Percentiles rank a stretch among this genome's conserved stretches.
phyloP scores from a whole-genome alignment of 2,113 vertebrate genomes.

The Thalassarche chlororhynchos region DNA sequence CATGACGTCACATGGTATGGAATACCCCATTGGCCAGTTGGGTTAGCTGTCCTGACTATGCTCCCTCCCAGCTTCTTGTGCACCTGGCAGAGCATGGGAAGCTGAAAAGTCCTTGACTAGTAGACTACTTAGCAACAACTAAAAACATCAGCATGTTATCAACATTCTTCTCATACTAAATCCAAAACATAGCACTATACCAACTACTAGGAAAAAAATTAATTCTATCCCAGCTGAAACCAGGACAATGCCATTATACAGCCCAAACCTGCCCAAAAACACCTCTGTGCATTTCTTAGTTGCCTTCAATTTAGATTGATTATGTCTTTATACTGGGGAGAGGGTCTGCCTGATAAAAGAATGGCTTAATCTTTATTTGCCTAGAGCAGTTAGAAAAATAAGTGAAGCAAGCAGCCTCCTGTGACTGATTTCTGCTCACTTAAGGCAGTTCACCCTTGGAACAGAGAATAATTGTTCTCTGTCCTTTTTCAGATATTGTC shows the following conservation, averaged over 20 bases:
- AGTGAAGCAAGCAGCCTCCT: constrained; percentile 73
- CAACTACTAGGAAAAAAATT: too few relatives aligned
- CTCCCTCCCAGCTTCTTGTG: too few relatives aligned
- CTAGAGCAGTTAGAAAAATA: constrained; percentile 74
- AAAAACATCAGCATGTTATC: too few relatives aligned
- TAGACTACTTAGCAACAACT: too few relatives aligned
- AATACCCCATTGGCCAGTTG: too few relatives aligned
- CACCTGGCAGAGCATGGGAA: too few relatives aligned
- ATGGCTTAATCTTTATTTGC: constrained; percentile 76
- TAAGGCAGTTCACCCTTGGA: constrained; percentile 67
- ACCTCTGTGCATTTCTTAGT: constrained; percentile 3
- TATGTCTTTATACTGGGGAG: constrained; percentile 52
- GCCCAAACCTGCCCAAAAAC: neutral
- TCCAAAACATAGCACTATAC: too few relatives aligned
- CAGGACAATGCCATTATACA: neutral
- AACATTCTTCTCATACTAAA: too few relatives aligned
- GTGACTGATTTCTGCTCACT: constrained; percentile 72
- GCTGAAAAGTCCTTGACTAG: too few relatives aligned
- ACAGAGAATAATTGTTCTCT: constrained; percentile 64
- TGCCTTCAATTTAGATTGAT: constrained; percentile 69
- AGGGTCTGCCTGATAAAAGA: constrained; percentile 66
- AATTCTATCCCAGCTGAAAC: too few relatives aligned
- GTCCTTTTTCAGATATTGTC: constrained; percentile 43
- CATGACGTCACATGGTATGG: too few relatives aligned
- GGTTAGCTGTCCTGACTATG: too few relatives aligned